These are phyloP conservation scores for Coelopa frigida DNA, from an alignment of 1,140 invertebrate genomes.

Conservation along the genomic window DNA sequence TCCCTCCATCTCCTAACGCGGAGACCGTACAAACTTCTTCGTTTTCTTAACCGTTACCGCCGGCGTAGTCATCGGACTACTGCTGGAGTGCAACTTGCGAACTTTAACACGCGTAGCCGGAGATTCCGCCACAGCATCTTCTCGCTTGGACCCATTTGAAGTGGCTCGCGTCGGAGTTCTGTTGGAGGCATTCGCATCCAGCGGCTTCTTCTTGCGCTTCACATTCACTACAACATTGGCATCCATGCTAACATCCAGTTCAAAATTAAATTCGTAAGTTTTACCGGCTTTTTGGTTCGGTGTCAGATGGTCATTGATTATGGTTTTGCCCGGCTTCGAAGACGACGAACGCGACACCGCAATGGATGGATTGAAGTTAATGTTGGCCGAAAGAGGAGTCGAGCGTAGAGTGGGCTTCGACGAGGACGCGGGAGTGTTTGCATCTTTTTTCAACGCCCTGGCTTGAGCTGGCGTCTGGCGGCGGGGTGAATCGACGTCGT, in stretches of 20 bases:
- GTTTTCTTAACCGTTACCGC: slow-evolving; percentile 19
- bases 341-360: slow-evolving; percentile 17
- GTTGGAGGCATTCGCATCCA: background rate
- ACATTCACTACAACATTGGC: slow-evolving; percentile 43
- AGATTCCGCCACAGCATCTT: slow-evolving; percentile 9
- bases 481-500: too few relatives aligned
- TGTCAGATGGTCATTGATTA: slow-evolving; percentile 36
- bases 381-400: slow-evolving; percentile 19
- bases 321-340: slow-evolving; percentile 26
- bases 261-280: slow-evolving; percentile 42
- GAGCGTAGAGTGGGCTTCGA: slow-evolving; percentile 3
- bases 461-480: too few relatives aligned
- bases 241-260: slow-evolving; percentile 42
- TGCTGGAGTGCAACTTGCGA: slow-evolving; percentile 16
- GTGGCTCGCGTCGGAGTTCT: background rate
- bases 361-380: slow-evolving; percentile 32
- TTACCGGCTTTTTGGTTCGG: slow-evolving; percentile 34
- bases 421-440: background rate
- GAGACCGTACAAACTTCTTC: background rate
- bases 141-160: background rate
- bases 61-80: slow-evolving; percentile 34
- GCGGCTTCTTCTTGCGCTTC: slow-evolving; percentile 35
- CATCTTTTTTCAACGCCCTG: too few relatives aligned
- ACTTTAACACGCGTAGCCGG: slow-evolving; percentile 30
- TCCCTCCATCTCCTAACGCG: too few relatives aligned